Conservation (phyloP, 2,113 vertebrate genomes). For the Chelonoidis abingdonii region DNA sequence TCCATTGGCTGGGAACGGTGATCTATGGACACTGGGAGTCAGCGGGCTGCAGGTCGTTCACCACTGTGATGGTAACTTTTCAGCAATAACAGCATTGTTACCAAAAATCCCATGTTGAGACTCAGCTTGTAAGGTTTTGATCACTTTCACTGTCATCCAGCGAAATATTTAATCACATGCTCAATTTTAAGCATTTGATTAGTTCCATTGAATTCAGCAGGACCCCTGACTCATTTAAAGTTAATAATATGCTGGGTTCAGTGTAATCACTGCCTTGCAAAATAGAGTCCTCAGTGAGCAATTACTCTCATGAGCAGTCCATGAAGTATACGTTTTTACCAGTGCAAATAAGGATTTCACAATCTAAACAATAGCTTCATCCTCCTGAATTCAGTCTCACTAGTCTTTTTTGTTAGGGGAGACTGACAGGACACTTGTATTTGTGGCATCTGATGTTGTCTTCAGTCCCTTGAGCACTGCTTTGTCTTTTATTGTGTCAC, state of each 20-base stretch:
- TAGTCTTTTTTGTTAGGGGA: neutral
- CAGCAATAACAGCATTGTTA: neutral
- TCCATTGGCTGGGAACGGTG: no score
- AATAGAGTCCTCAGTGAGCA: neutral
- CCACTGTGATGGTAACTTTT: neutral
- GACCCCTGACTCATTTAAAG: neutral
- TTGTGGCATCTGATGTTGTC: neutral
- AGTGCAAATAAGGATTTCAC: neutral
- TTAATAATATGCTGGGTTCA: neutral
- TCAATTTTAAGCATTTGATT: neutral
- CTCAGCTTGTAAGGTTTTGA: neutral
- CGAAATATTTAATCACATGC: neutral
- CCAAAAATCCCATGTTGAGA: neutral
- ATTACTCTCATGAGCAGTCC: neutral
- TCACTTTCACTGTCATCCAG: neutral
- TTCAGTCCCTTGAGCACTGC: neutral
- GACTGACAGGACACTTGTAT: neutral
- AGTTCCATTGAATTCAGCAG: neutral
- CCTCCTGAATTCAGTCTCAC: neutral
- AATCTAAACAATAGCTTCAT: neutral
- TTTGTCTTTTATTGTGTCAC: slow-evolving; percentile 7
- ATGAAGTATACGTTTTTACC: neutral
- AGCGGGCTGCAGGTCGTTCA: no score
- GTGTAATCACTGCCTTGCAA: neutral
- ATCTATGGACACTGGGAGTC: no score